Base-by-base conservation (phyloP, 1,140 invertebrate species). In the Papilio polytes region DNA sequence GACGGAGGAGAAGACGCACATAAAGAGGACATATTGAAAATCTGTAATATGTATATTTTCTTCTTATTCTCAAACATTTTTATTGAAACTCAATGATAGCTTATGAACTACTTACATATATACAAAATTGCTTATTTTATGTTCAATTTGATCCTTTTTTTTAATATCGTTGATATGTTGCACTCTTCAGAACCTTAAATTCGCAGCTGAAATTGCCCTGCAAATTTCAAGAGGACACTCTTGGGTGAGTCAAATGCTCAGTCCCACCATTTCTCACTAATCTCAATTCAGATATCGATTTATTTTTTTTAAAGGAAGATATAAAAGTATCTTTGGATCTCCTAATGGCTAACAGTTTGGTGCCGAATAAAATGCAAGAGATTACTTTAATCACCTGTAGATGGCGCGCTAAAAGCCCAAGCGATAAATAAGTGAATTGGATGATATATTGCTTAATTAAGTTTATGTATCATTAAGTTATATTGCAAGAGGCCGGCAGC, bases 331-430 rank as follows among this genome's bases (percentile, higher is more conserved):
- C 26, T 31, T 31, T 70, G 26, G 3, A 70, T 70, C 63, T 31
- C 22, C 26, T 36, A 70, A 70, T 31, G 59, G 22, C 22, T 66
- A 31, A 70, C 26, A 13, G 26, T 70, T 70, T 70, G 63, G 59
- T 26, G 26, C 3, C 13, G 36, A 70, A 70, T 70, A 70, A 70
- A 70, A 70, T 70, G 12, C 26, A 31, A 31, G 31, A 66, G 44
- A 76, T 76, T 22, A 76, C 74, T 51, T 76, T 76, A 51, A 76
- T 76, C 44, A 51, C 3, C 20, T 8, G n/a, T n/a, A 46, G 20
- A 76, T 53, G 74, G 74, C 44, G 74, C 41, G 74, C 74, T 76
- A 46, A 76, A 76, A 76, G 74, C 41, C 74, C 74, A 26, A 76
- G 74, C 13, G 44, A 76, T 76, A 76, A 76, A 76, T 76, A 51